Evolutionary conservation across 2,113 vertebrate genomes (phyloP).

Genomic region (Talpa occidentalis): DNA sequence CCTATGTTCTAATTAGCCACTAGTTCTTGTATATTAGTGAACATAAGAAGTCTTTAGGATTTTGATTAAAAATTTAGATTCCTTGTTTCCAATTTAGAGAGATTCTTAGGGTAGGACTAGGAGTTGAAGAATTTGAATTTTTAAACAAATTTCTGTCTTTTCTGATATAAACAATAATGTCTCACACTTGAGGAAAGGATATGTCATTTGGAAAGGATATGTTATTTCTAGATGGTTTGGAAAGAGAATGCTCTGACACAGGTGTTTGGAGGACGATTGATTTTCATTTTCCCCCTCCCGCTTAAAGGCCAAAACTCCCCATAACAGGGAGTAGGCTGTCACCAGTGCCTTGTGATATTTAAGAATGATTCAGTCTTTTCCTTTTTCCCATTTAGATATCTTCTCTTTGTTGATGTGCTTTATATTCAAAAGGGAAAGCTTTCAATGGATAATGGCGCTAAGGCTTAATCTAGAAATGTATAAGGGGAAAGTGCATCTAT

Average conservation of each 20-base stretch:
- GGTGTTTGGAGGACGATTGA: not conserved
- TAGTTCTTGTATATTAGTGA: not conserved
- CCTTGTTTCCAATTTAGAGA: not conserved
- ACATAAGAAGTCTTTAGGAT: not conserved
- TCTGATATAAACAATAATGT: not conserved
- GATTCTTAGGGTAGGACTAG: not conserved
- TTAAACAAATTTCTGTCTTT: not conserved
- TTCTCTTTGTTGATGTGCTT: not conserved
- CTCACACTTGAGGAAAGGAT: not conserved
- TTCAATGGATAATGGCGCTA: not conserved
- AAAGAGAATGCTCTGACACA: not conserved
- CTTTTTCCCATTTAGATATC: not conserved
- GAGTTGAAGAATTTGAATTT: not conserved
- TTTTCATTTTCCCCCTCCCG: not conserved
- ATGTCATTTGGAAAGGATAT: too few relatives aligned
- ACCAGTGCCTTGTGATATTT: not conserved
- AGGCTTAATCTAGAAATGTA: conserved; percentile 20
- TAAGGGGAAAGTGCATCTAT: conserved; percentile 8
- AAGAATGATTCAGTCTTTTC: not conserved
- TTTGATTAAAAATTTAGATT: not conserved
- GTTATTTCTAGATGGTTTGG: not conserved
- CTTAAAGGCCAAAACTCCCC: not conserved
- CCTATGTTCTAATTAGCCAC: not conserved
- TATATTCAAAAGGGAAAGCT: not conserved
- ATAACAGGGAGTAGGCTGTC: not conserved